A percentile compares a stretch with the other conserved stretches of the same genome.
Evolutionary conservation across 2,888 invertebrate genomes (phyloP).

Genomic region (Caenorhabditis angaria): DNA sequence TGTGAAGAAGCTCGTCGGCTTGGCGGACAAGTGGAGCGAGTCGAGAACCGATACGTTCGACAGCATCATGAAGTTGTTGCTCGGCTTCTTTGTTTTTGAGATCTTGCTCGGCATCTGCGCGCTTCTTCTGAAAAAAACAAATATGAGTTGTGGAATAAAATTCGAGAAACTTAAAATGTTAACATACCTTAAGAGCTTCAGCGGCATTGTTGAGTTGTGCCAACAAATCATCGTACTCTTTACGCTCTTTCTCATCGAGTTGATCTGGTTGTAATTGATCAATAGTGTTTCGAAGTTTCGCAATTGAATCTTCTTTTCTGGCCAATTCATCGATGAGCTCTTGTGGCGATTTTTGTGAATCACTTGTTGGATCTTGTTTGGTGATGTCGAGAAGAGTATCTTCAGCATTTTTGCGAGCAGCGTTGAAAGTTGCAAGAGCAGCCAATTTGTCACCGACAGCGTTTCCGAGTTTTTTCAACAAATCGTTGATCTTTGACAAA

Average conservation of each 20-base stretch:
- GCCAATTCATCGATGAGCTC: constrained; percentile 21
- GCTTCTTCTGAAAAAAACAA: constrained; percentile 24
- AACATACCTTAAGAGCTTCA: constrained; percentile 28
- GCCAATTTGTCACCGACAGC: constrained; percentile 50
- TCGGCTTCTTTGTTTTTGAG: constrained; percentile 25
- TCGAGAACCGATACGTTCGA: constrained; percentile 22
- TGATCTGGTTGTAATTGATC: constrained; percentile 13
- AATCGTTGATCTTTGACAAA: constrained; percentile 42
- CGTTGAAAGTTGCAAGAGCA: constrained; percentile 47
- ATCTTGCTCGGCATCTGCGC: constrained; percentile 32
- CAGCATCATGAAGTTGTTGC: constrained; percentile 28
- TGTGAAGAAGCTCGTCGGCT: constrained; percentile 27
- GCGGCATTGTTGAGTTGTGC: constrained; percentile 35
- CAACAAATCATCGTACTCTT: constrained; percentile 35
- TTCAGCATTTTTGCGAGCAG: constrained; percentile 45
- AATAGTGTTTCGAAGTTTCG: constrained; percentile 21
- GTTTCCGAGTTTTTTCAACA: constrained; percentile 33
- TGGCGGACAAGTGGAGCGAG: constrained; percentile 35
- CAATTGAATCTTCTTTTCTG: constrained; percentile 20
- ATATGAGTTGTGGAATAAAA: no score
- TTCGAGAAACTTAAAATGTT: not conserved
- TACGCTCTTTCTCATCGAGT: constrained; percentile 31
- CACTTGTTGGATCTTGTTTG: not conserved
- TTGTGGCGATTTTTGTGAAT: constrained; percentile 12
- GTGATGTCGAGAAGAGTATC: constrained; percentile 38